phyloP scores from a whole-genome alignment of 2,888 invertebrate genomes.

The Euclidia mi region DNA sequence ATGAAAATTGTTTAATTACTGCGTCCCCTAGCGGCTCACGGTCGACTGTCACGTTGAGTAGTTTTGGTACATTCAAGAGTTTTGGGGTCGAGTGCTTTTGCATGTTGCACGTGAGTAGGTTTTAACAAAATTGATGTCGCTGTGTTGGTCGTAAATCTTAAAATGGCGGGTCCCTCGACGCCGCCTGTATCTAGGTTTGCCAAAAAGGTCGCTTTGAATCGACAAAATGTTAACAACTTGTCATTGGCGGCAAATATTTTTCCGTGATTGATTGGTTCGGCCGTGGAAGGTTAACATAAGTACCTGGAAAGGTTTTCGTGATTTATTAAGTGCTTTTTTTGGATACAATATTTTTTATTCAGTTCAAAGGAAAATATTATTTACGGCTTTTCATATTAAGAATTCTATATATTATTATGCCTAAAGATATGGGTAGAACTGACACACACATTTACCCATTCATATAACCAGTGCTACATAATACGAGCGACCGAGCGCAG shows the following conservation, averaged over 20 bases:
- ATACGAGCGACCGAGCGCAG: no score
- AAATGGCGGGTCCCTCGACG: slow-evolving; percentile 77
- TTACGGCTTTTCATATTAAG: no score
- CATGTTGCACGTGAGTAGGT: slow-evolving; percentile 78
- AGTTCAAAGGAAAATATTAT: no score
- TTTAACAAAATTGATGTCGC: slow-evolving; percentile 77
- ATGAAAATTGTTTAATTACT: slow-evolving; percentile 72
- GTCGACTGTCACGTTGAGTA: slow-evolving; percentile 65
- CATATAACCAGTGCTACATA: no score
- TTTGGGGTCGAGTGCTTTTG: slow-evolving; percentile 81
- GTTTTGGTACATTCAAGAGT: slow-evolving; percentile 71
- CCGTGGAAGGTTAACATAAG: no score
- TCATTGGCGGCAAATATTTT: slow-evolving; percentile 49
- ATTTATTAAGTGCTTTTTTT: no score
- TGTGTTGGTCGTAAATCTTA: slow-evolving; percentile 75
- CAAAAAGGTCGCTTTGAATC: slow-evolving; percentile 53
- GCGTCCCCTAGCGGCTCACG: slow-evolving; percentile 53
- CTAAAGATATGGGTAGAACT: no score
- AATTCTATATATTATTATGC: no score
- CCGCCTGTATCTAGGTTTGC: slow-evolving; percentile 35
- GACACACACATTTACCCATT: no score
- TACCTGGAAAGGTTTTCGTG: no score
- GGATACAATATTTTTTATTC: no score
- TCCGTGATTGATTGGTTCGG: slow-evolving; percentile 43
- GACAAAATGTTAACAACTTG: slow-evolving; percentile 52